A percentile compares a stretch with the other conserved stretches of the same genome.
Conservation (phyloP, 2,888 invertebrate species). For the Diadegma fenestrale region DNA sequence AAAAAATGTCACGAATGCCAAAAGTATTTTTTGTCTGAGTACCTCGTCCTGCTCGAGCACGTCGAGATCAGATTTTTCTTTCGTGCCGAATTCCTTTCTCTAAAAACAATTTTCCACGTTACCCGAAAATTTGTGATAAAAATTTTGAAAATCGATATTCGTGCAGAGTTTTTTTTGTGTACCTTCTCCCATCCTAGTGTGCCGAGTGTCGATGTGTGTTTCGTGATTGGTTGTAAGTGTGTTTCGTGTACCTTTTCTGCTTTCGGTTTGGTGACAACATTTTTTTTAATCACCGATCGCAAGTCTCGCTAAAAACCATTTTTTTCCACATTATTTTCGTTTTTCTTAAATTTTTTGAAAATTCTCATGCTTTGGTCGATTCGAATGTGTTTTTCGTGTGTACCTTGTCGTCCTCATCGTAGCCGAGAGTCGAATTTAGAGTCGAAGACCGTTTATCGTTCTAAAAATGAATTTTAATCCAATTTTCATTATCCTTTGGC, state of each 20-base stretch:
- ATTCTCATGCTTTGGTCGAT: constrained; percentile 7
- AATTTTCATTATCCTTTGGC: neutral
- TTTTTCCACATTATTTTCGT: constrained; percentile 12
- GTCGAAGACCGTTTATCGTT: constrained; percentile 66
- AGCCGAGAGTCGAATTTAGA: constrained; percentile 67
- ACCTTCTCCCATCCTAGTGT: constrained; percentile 75
- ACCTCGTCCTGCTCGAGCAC: constrained; percentile 74
- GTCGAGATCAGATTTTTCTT: constrained; percentile 70
- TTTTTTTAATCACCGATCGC: constrained; percentile 68
- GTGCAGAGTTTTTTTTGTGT: constrained; percentile 60
- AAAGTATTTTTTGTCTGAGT: constrained; percentile 62
- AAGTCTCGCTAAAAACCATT: constrained; percentile 68
- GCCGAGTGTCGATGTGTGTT: constrained; percentile 74
- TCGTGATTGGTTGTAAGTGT: constrained; percentile 64
- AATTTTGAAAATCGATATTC: neutral
- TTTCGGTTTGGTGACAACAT: constrained; percentile 71
- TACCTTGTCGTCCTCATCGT: constrained; percentile 74
- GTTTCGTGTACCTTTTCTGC: constrained; percentile 59
- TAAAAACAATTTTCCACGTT: constrained; percentile 61
- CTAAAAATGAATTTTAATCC: constrained; percentile 64
- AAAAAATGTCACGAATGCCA: constrained; percentile 13
- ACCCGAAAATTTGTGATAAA: neutral
- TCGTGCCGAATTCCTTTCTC: constrained; percentile 65
- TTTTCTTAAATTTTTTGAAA: neutral
- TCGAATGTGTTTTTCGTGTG: constrained; percentile 28